Evolutionary conservation across 2,797 vertebrate species (phyloP), one percentile per base, ranked within the genome.

Genomic region (Bradypus variegatus): DNA sequence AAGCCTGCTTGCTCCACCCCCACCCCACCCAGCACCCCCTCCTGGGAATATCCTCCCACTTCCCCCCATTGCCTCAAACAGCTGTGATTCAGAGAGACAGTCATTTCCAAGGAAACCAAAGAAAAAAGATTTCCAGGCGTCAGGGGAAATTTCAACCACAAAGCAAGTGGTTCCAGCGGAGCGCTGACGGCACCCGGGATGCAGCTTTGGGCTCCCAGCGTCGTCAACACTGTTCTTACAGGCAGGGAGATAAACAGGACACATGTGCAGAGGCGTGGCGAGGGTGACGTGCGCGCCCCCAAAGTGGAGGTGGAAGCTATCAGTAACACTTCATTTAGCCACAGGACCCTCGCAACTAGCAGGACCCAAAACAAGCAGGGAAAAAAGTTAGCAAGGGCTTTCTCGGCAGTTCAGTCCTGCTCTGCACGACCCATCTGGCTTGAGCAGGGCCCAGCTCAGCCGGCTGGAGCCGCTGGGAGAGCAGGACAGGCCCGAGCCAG

Each of bases 91-190:
- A 92, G 95, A 95, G 86, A 88, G 36, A 95, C 58, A 91, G 80
- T 94, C 94, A 95, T 96, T 96, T 96, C 96, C 96, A 96, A 95
- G 96, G 95, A 95, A 96, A 96, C 96, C 53, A 88, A 93, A 92
- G 92, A 86, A 62, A 86, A 83, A 89, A 87, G 88, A 89, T 70
- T 45, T 79, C 85, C 65, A 95, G 60, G 87, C 94, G 1, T 95
- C 96, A 95, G 89, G 96, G 95, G 96, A 96, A 95, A 96, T 96
- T 96, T 95, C 94, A 96, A 86, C 85, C 67, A 69, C 91, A 95
- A 94, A 93, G 93, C 85, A 83, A 95, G 92, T 94, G 91, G 90
- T 81, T 95, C 88, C 93, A 95, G 45, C 94, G 90, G 88, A 80
- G 79, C 31, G 18, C 25, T 90, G 87, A 94, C 50, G 10, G 79